phyloP scores from a whole-genome alignment of 1,140 invertebrate genomes.

The Euschistus heros region DNA sequence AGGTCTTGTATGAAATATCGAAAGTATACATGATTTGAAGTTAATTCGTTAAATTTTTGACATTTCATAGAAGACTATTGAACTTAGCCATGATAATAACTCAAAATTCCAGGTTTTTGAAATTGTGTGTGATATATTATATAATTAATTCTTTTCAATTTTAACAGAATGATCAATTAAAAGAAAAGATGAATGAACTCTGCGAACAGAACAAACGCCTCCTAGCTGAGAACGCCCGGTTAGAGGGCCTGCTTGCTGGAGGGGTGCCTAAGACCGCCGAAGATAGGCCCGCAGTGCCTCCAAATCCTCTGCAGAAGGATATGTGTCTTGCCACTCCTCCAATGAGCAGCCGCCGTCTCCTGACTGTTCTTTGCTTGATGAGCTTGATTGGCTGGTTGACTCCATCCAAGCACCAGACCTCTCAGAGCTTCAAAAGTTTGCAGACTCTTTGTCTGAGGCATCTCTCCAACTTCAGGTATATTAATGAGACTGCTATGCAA shows the following conservation, averaged over 20 bases:
- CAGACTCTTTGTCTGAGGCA: conserved; percentile 63
- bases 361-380: conserved; percentile 29
- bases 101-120: no score
- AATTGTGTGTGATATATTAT: not conserved
- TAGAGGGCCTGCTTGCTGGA: conserved; percentile 38
- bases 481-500: not conserved
- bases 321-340: conserved; percentile 38
- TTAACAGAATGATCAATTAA: conserved; percentile 28
- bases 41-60: no score
- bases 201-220: conserved; percentile 26
- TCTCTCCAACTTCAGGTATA: conserved; percentile 58
- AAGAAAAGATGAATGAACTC: conserved; percentile 18
- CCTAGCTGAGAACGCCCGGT: conserved; percentile 43
- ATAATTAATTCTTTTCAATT: conserved; percentile 15
- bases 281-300: conserved; percentile 65
- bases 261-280: conserved; percentile 13
- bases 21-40: no score
- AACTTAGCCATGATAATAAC: no score
- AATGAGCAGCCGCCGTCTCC: conserved; percentile 38
- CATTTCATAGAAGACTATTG: no score
- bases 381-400: conserved; percentile 30
- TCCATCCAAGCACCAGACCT: conserved; percentile 39
- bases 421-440: conserved; percentile 53
- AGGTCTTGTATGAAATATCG: no score
- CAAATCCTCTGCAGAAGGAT: conserved; percentile 69